Base-by-base conservation (phyloP, 2,113 vertebrate genomes). In the Zingel zingel region DNA sequence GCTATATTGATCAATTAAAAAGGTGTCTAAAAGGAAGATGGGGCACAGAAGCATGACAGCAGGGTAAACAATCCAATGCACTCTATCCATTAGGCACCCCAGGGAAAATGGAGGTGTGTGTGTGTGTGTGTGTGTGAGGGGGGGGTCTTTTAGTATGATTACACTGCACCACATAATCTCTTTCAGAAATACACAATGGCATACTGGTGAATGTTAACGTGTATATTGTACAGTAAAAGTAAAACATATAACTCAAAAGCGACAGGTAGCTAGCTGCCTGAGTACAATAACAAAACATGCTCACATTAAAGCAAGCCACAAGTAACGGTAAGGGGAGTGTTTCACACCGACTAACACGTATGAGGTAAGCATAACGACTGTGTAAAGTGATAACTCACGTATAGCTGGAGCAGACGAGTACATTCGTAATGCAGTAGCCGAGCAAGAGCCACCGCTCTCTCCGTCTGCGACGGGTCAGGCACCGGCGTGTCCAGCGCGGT, bases 401-500 rank as follows among this genome's bases (percentile, higher is more conserved):
- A 96, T 39, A 95, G 82, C 85, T 94, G 86, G 53, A 95, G 91
- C 27, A 96, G 86, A 14, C 50, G 69, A 5, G 50, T 78, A 57
- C 94, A 95, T 54, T 96, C 95, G 18, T 83, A 54, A 81, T 93
- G 94, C 58, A 96, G 69, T 3, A 95, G 82, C 50, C 92, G 94
- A 45, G 95, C 94, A 3, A 95, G 86, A 54, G 79, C 77, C 58
- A 91, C 93, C 15, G 94, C 94, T 85, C 85, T 84, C 21, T 56
- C 89, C 3, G 93, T 92, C 27, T 51, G 77, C 5, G 91, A 84
- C 23, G 43, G 57, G n/a, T 66, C 88, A 1, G 79, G 51, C 64
- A 15, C 89, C 78, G 90, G 83, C 71, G 74, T 12, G 64, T 87
- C 87, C 36, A 36, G 65, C 74, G 1, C 83, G 58, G 81, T 68